Evolutionary conservation across 1,140 invertebrate genomes (phyloP), one percentile per base, ranked within the genome.

Genomic region (Drosophila albomicans): DNA sequence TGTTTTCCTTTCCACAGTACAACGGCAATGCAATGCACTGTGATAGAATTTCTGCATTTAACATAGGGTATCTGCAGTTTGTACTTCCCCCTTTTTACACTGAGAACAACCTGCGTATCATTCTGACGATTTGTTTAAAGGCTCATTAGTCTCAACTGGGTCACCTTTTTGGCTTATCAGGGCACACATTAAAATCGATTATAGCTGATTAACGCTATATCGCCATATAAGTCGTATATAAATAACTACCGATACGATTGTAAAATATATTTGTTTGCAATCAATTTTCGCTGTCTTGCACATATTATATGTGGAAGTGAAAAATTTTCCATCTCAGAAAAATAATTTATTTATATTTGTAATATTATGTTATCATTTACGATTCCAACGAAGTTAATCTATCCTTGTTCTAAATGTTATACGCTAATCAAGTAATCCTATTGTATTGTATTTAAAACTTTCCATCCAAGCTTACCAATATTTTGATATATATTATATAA

Each of bases 121-220:
- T 5, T 35, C 11, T 67, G 64, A 15, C 51, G 20, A 41, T 46
- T 70, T 49, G 69, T 82, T 75, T 20, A 15, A 15, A 48, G 57
- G 72, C 61, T 32, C 57, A 51, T 62, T 75, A 72, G 75, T 64
- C 66, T 65, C 82, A 82, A 88, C 49, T 82, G 69, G 73, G 82
- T 88, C 84, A 88, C 79, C 84, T 87, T 87, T 87, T 88, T 78
- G 73, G 72, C 79, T 87, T 87, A 87, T 87, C 82, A 87, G 78
- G 78, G 65, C 13, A 11, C 38, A 66, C 20, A 68, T 72, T 70
- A 35, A 52, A 68, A 64, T 6, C 63, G 64, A 64, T 51, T 48
- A 67, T 70, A 41, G 63, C 66, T 70, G 72, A 75, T 75, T 75
- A 74, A 62, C 7, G 41, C 13, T 57, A 75, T 75, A 51, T 64